phyloP scores from a whole-genome alignment of 1,140 invertebrate species.

The Drosophila asahinai region DNA sequence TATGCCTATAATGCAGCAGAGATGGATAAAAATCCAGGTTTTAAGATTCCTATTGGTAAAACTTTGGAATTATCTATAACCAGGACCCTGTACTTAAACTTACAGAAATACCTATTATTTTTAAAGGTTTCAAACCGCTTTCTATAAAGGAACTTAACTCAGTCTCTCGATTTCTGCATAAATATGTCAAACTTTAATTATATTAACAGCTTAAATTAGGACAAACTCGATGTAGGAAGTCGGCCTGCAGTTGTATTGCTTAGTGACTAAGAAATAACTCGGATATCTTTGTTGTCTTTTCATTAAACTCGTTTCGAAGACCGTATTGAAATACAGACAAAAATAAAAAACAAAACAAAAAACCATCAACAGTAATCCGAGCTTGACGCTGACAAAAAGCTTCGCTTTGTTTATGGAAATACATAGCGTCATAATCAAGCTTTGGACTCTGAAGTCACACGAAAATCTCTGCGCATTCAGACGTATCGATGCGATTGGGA shows the following conservation, averaged over 20 bases:
- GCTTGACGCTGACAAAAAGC: constrained; percentile 48
- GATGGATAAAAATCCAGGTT: too few species aligned
- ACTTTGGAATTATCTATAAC: too few species aligned
- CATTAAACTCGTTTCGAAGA: constrained; percentile 38
- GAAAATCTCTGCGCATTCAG: constrained; percentile 34
- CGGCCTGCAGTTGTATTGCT: constrained; percentile 5
- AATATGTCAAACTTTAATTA: constrained; percentile 1
- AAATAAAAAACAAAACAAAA: constrained; percentile 7
- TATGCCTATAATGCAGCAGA: not conserved
- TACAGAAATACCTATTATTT: too few species aligned
- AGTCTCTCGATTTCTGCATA: not conserved
- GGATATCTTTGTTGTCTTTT: constrained; percentile 32
- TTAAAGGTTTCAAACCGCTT: too few species aligned
- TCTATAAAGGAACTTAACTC: too few species aligned
- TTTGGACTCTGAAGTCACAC: constrained; percentile 34
- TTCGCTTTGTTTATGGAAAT: constrained; percentile 51
- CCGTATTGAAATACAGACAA: constrained; percentile 38
- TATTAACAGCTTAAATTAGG: constrained; percentile 11
- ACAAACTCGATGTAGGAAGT: constrained; percentile 15
- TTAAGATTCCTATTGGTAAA: too few species aligned
- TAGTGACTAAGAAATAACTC: constrained; percentile 40
- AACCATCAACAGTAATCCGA: constrained; percentile 43
- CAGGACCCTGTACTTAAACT: too few species aligned
- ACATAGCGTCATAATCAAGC: constrained; percentile 44
- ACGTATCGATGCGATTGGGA: constrained; percentile 37